Percentiles rank a stretch among this genome's conserved stretches.
phyloP scores from a whole-genome alignment of 1,140 invertebrate species.

The Xylocopa sonorina region DNA sequence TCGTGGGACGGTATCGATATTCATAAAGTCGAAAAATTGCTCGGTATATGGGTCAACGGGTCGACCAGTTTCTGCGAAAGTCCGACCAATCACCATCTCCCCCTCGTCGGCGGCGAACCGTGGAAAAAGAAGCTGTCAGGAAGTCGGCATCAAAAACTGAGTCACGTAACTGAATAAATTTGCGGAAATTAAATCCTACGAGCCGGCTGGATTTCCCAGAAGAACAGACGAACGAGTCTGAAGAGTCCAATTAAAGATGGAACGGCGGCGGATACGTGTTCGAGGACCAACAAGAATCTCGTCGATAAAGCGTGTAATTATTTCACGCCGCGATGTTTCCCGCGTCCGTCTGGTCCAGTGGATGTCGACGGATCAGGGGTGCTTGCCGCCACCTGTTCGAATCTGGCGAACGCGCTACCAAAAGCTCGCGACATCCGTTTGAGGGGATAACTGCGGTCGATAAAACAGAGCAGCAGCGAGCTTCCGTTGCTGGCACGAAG shows the following conservation, averaged over 20 bases:
- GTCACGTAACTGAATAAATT: slow-evolving; percentile 48
- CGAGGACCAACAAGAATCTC: slow-evolving; percentile 27
- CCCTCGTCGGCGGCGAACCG: no score
- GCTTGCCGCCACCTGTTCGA: slow-evolving; percentile 26
- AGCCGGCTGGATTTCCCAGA: not conserved
- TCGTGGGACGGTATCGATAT: not conserved
- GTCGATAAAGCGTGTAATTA: slow-evolving; percentile 39
- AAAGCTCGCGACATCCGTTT: not conserved
- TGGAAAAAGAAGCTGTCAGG: not conserved
- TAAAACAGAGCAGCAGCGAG: slow-evolving; percentile 16
- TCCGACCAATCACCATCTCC: not conserved
- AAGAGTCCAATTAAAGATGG: slow-evolving; percentile 45
- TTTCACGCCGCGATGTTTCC: slow-evolving; percentile 17
- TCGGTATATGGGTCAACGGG: slow-evolving; percentile 5
- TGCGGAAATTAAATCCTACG: slow-evolving; percentile 24
- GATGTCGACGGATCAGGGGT: not conserved
- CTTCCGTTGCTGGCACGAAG: not conserved
- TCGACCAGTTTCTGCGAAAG: not conserved
- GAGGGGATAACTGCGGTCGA: not conserved
- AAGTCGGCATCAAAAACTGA: not conserved
- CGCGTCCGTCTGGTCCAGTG: not conserved
- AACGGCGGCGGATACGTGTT: slow-evolving; percentile 43
- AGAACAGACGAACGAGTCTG: not conserved
- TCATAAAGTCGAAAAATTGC: not conserved
- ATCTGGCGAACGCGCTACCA: no score